Evolutionary conservation across 2,888 invertebrate genomes (phyloP), one percentile per base, ranked within the genome.

Genomic region (Steinernema hermaphroditum): DNA sequence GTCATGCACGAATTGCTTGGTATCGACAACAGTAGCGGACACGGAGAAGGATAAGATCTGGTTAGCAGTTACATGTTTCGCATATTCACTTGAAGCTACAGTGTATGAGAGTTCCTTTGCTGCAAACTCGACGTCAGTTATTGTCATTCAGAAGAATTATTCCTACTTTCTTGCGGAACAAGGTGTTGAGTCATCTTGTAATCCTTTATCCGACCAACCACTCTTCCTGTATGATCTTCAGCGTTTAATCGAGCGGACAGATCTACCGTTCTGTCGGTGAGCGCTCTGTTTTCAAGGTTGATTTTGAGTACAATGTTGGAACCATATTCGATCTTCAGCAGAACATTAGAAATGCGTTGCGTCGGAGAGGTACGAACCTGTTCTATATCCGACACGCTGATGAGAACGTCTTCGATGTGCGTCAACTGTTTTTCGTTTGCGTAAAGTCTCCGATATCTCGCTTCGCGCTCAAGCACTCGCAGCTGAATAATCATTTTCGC

Each of bases 11-110:
- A 73, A 43, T 27, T 74, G 74, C 14, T 46, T 41, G 1, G 74
- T 74, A 41, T 74, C 69, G 12, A 22, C 32, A 29, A 74, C 72
- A 14, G 24, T 46, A n/a, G 57, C 74, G 14, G 62, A 62, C 9
- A 32, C 62, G 8, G 62, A 24, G 62, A 62, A 62, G n/a, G 37
- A 43, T 32, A 72, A 19, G 22, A 41, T 29, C 16, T 62, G 62
- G 32, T 62, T 62, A 16, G 12, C 19, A 27, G 16, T 19, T 4
- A 62, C 29, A 2, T 62, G 62, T 32, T 14, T 14, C 29, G 29
- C 29, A 27, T 62, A 62, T 12, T 62, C 62, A 2, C 12, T 12
- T 9, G 62, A 14, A 16, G 34, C 29, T 14, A 62, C 32, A 1
- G 32, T 32, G 16, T n/a, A 62, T 6, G 62, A 32, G 12, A 62